Percentiles rank a stretch among this genome's conserved stretches.
Evolutionary conservation across 2,113 vertebrate genomes (phyloP).

Genomic region (Phoenicopterus ruber): DNA sequence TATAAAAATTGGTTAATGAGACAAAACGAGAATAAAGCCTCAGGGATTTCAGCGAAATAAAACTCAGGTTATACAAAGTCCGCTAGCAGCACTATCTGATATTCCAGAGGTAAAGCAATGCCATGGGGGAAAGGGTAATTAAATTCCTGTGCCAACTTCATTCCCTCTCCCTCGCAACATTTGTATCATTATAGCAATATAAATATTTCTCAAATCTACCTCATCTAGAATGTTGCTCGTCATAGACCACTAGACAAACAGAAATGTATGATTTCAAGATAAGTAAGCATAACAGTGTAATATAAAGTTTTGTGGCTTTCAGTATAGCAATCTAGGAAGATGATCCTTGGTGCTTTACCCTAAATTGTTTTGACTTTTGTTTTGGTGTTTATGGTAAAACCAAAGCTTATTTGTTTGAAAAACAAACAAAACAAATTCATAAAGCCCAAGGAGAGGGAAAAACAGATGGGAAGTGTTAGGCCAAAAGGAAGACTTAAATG

Average conservation of each 20-base stretch:
- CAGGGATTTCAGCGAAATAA: conserved; percentile 33
- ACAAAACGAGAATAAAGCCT: background rate
- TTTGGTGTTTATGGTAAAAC: background rate
- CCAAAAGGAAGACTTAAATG: background rate
- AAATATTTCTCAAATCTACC: conserved; percentile 32
- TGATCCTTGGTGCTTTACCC: background rate
- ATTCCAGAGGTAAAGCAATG: background rate
- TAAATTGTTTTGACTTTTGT: background rate
- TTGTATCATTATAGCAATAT: background rate
- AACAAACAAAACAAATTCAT: background rate
- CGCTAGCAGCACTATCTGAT: background rate
- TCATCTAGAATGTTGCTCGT: conserved; percentile 7
- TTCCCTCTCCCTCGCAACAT: background rate
- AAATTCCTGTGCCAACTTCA: background rate
- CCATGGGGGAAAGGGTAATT: background rate
- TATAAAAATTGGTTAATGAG: background rate
- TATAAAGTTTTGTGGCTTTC: background rate
- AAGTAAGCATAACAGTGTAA: background rate
- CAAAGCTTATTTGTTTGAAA: background rate
- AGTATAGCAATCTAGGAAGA: background rate
- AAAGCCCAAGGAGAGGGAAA: background rate
- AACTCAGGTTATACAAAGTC: conserved; percentile 9
- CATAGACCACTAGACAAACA: background rate
- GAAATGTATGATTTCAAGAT: background rate
- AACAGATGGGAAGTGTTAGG: background rate